Base-by-base conservation (phyloP, 2,797 vertebrate species). In the Lateolabrax maculatus region DNA sequence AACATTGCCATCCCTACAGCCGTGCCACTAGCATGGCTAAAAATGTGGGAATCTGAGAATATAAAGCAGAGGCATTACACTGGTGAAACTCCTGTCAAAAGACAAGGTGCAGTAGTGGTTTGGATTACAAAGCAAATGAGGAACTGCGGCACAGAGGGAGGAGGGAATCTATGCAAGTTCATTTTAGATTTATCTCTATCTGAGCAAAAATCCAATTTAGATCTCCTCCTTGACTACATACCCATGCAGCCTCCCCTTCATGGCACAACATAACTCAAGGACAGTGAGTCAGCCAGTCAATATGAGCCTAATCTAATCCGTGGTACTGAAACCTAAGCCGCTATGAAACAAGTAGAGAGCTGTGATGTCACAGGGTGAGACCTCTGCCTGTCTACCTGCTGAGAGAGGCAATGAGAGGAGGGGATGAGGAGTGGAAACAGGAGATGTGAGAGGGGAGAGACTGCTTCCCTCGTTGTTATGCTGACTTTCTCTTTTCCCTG, bases 181-280 rank as follows among this genome's bases (percentile, higher is more conserved):
- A 74, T 80, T 88, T 78, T 53, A 84, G 75, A 87, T 90, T 85
- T 75, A 83, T 87, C 76, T 90, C 71, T 71, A 81, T 80, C 78
- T 83, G 75, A 85, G 57, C 58, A 76, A 84, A 87, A 87, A 89
- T 90, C 77, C 73, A 87, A 87, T 90, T 89, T 87, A 73, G 79
- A 75, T 79, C 79, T 75, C 61, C 77, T 80, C 66, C 71, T 81
- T 83, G 88, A 87, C 89, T 83, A 74, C 73, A 88, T 71, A 72
- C 29, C 72, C 71, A 79, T 75, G 71, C 65, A 25, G 62, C n/a
- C 67, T 81, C 78, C 68, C 52, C 76, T 73, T 80, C 48, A 68
- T 57, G 67, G 53, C 51, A 61, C 71, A 87, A 81, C 84, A 80
- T 77, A 88, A 89, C 80, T 90, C 89, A 90, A 93, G 84, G 88